A percentile compares a stretch with the other conserved stretches of the same genome.
Conservation (phyloP, 2,888 invertebrate species). For the Tribolium freemani region DNA sequence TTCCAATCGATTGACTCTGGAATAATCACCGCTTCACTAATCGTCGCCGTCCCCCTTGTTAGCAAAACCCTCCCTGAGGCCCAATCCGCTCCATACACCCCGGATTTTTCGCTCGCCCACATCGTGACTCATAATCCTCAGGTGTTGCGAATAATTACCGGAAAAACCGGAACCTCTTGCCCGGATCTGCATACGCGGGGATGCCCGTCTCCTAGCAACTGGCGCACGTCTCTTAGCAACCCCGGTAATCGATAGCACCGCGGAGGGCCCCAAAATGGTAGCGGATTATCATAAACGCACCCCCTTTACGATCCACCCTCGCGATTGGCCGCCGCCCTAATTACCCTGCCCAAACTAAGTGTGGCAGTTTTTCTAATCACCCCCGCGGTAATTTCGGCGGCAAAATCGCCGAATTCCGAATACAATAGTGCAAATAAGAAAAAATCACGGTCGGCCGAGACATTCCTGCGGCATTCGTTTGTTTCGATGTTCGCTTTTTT, state of each 20-base stretch:
- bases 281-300: conserved; percentile 54
- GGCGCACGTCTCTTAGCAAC: conserved; percentile 45
- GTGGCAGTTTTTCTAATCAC: not conserved
- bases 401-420: conserved; percentile 47
- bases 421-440: conserved; percentile 60
- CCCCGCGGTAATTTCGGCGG: not conserved
- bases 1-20: conserved; percentile 6
- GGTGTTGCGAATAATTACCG: not conserved
- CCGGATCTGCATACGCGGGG: conserved; percentile 49
- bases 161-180: conserved; percentile 6
- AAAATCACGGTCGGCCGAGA: conserved; percentile 48
- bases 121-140: not conserved
- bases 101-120: not conserved
- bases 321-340: not conserved
- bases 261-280: conserved; percentile 45
- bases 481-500: conserved; percentile 64
- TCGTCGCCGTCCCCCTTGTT: conserved; percentile 23
- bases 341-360: not conserved
- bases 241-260: conserved; percentile 43
- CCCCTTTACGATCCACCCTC: conserved; percentile 51
- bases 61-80: conserved; percentile 17
- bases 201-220: conserved; percentile 47
- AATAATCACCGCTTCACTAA: conserved; percentile 21
- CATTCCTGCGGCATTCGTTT: conserved; percentile 65
- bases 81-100: not conserved